These are phyloP conservation scores for Melikaiella ostensackeni DNA, from an alignment of 2,888 invertebrate species.

Conservation along the genomic window DNA sequence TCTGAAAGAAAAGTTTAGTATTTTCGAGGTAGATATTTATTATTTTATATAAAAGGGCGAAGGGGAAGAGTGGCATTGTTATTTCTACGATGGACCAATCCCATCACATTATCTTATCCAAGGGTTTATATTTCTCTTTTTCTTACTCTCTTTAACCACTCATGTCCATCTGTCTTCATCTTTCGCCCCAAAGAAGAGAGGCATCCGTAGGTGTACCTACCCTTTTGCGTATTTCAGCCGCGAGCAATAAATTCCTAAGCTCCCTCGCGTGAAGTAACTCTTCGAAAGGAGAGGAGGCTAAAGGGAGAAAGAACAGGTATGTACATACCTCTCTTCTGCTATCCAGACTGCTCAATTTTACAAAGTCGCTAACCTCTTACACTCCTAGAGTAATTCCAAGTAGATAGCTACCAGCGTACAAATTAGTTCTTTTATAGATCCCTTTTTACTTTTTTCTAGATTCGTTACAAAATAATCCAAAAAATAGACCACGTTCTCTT, in stretches of 20 bases:
- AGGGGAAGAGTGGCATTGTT: neutral
- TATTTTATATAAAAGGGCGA: neutral
- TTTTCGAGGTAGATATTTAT: neutral
- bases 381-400: constrained; percentile 31
- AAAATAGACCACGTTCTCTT: neutral
- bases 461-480: constrained; percentile 9
- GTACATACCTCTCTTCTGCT: constrained; percentile 29
- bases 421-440: constrained; percentile 32
- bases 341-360: constrained; percentile 23
- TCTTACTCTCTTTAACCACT: constrained; percentile 10
- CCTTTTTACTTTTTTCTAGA: neutral
- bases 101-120: neutral
- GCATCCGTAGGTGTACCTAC: constrained; percentile 29
- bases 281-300: constrained; percentile 37
- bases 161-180: constrained; percentile 32
- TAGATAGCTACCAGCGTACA: constrained; percentile 12
- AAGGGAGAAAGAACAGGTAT: constrained; percentile 25
- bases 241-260: constrained; percentile 58
- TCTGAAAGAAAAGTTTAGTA: neutral
- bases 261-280: constrained; percentile 56
- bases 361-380: constrained; percentile 37
- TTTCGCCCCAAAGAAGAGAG: constrained; percentile 14
- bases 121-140: constrained; percentile 16
- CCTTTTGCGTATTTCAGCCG: constrained; percentile 56
- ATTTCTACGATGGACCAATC: neutral